Percentiles rank a stretch among this genome's conserved stretches.
phyloP scores from a whole-genome alignment of 2,888 invertebrate species.

The Miltochrista miniata region DNA sequence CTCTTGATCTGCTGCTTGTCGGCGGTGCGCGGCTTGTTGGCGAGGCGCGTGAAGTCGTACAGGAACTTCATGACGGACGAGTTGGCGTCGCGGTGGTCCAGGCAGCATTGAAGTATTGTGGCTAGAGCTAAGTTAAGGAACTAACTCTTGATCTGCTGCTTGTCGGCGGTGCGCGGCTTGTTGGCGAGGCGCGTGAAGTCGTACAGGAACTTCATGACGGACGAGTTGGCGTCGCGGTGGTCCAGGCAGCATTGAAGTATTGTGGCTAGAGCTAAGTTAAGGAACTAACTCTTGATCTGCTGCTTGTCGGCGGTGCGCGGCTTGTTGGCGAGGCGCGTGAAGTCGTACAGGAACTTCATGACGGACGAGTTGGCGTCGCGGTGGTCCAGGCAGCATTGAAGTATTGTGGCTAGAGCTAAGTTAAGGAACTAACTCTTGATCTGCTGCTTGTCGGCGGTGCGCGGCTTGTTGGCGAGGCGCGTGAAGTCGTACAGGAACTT shows the following conservation, averaged over 20 bases:
- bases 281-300: slow-evolving; percentile 44
- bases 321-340: slow-evolving; percentile 86
- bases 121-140: slow-evolving; percentile 81
- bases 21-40: slow-evolving; percentile 58
- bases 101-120: slow-evolving; percentile 89
- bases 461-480: slow-evolving; percentile 79
- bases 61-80: slow-evolving; percentile 98
- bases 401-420: slow-evolving; percentile 88
- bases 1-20: slow-evolving; percentile 46
- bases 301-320: slow-evolving; percentile 32
- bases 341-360: slow-evolving; percentile 97
- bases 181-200: slow-evolving; percentile 89
- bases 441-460: slow-evolving; percentile 34
- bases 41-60: slow-evolving; percentile 89
- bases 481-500: slow-evolving; percentile 96
- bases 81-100: slow-evolving; percentile 98
- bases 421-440: slow-evolving; percentile 42
- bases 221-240: slow-evolving; percentile 97
- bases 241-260: slow-evolving; percentile 93
- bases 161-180: slow-evolving; percentile 40
- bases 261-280: slow-evolving; percentile 85
- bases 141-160: slow-evolving; percentile 47
- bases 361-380: slow-evolving; percentile 98
- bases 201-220: slow-evolving; percentile 97
- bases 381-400: slow-evolving; percentile 94